A percentile compares a stretch with the other conserved stretches of the same genome.
Conservation (phyloP, 2,888 invertebrate genomes). For the Camptogramma bilineatum region DNA sequence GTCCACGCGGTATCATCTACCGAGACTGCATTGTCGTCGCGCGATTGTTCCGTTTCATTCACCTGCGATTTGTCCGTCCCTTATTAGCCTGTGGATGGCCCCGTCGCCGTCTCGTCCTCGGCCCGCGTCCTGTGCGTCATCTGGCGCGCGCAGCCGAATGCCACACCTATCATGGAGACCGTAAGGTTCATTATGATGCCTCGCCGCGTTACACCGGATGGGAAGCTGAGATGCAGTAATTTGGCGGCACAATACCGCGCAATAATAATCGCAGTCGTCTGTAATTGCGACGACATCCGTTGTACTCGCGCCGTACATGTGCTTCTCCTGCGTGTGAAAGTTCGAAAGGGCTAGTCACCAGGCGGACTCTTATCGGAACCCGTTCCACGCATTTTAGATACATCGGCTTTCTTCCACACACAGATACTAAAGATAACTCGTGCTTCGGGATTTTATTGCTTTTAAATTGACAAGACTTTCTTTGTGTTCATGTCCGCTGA, state of each 20-base stretch:
- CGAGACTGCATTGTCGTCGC: conserved; percentile 60
- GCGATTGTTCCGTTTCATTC: conserved; percentile 63
- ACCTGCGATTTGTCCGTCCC: conserved; percentile 69
- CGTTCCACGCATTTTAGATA: conserved; percentile 71
- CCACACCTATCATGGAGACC: conserved; percentile 42
- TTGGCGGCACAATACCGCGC: conserved; percentile 80
- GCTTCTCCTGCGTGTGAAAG: conserved; percentile 75
- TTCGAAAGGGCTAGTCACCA: conserved; percentile 69
- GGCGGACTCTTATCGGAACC: conserved; percentile 69
- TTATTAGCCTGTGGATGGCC: conserved; percentile 63
- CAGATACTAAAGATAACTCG: conserved; percentile 63
- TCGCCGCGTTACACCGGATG: conserved; percentile 69
- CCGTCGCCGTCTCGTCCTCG: conserved; percentile 49
- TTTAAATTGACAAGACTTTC: conserved; percentile 65
- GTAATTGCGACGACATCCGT: conserved; percentile 83
- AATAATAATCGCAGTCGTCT: conserved; percentile 79
- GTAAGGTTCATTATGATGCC: conserved; percentile 49
- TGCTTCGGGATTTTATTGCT: conserved; percentile 59
- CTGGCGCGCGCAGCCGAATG: conserved; percentile 39
- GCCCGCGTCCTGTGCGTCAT: conserved; percentile 58
- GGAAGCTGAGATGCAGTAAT: conserved; percentile 82
- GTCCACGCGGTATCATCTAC: conserved; percentile 59
- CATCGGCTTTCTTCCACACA: conserved; percentile 70
- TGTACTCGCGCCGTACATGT: conserved; percentile 65
- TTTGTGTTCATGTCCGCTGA: conserved; percentile 54